A percentile compares a stretch with the other conserved stretches of the same genome.
Evolutionary conservation across 2,888 invertebrate genomes (phyloP).

Genomic region (Coremacera marginata): DNA sequence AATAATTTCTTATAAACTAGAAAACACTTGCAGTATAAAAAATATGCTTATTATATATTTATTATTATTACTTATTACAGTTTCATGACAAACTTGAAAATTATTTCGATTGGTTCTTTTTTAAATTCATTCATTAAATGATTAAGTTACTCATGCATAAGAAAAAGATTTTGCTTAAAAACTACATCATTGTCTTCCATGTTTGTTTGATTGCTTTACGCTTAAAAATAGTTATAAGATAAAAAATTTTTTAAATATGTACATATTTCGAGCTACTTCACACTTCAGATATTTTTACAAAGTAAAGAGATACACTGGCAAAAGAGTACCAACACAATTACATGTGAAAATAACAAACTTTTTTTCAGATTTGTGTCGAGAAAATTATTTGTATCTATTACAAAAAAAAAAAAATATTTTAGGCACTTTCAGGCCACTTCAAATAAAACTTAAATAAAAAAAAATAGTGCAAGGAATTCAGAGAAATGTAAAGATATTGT

Average conservation of each 20-base stretch:
- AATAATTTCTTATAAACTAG: constrained; percentile 61
- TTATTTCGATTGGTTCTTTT: constrained; percentile 16
- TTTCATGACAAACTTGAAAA: constrained; percentile 31
- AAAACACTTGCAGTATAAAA: constrained; percentile 62
- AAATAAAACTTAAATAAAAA: constrained; percentile 46
- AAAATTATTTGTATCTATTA: constrained; percentile 26
- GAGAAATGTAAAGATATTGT: neutral
- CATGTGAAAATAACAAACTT: no score
- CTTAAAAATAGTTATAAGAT: constrained; percentile 43
- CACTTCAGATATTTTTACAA: constrained; percentile 53
- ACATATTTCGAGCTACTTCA: constrained; percentile 47
- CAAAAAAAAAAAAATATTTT: constrained; percentile 48
- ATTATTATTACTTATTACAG: neutral
- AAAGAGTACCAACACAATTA: no score
- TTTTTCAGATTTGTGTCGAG: no score
- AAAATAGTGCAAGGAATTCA: constrained; percentile 45
- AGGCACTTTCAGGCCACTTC: constrained; percentile 54
- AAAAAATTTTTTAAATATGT: constrained; percentile 37
- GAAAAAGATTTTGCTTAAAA: constrained; percentile 34
- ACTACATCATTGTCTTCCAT: constrained; percentile 47
- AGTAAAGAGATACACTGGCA: neutral
- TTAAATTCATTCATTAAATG: constrained; percentile 23
- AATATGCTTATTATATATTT: constrained; percentile 47
- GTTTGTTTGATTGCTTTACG: constrained; percentile 38
- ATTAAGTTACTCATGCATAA: constrained; percentile 42